Conservation (phyloP, 2,888 invertebrate species). For the Lithophane leautieri region DNA sequence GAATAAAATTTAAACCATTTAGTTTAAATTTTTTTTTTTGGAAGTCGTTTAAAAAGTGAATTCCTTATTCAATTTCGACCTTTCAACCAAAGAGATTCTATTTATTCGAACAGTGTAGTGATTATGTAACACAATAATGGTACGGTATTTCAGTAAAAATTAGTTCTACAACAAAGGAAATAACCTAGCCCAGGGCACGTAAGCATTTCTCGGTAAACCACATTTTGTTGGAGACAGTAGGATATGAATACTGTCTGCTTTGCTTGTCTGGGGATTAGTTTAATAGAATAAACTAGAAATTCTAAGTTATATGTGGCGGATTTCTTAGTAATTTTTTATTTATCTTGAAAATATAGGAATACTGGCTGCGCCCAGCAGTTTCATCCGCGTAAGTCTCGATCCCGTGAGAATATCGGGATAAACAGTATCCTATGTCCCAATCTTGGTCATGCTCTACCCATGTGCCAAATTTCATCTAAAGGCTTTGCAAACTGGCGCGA, state of each 20-base stretch:
- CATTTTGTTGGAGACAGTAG: slow-evolving; percentile 6
- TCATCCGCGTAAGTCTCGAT: no score
- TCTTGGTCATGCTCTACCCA: no score
- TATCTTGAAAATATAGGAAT: not conserved
- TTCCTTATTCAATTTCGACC: not conserved
- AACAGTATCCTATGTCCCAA: no score
- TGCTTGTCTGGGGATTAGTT: slow-evolving; percentile 11
- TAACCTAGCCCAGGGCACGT: not conserved
- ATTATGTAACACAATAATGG: not conserved
- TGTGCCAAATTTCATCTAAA: no score
- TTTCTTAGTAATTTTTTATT: not conserved
- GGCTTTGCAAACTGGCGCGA: no score
- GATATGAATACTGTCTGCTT: slow-evolving; percentile 9
- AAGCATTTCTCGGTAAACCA: slow-evolving; percentile 4
- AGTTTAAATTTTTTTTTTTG: no score
- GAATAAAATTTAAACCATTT: no score
- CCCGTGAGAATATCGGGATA: no score
- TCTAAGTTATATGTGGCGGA: slow-evolving; percentile 1
- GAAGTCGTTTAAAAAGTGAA: not conserved
- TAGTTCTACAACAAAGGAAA: not conserved
- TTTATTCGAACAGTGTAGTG: no score
- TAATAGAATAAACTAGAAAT: slow-evolving; percentile 21
- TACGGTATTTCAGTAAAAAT: not conserved
- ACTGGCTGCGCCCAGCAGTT: no score
- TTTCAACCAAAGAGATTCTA: not conserved